Percentiles rank a stretch among this genome's conserved stretches.
phyloP scores from a whole-genome alignment of 2,113 vertebrate species.

The Machaerirhynchus nigripectus region DNA sequence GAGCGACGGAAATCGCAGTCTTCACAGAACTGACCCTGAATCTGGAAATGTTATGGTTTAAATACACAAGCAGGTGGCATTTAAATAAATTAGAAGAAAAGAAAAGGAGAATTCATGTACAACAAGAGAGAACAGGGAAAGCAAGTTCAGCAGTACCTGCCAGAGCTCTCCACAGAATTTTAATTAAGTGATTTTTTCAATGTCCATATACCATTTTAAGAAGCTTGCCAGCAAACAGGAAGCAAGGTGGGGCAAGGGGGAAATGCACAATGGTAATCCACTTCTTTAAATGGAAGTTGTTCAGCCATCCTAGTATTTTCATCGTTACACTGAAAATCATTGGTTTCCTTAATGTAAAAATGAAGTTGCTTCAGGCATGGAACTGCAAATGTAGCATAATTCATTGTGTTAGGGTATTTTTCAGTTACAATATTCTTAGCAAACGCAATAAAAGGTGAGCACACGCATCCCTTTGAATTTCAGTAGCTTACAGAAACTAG shows the following conservation, averaged over 20 bases:
- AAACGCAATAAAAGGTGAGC: slow-evolving; percentile 45
- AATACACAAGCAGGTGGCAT: slow-evolving; percentile 8
- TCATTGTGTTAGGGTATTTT: slow-evolving; percentile 26
- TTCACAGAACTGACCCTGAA: not conserved
- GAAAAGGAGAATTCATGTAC: not conserved
- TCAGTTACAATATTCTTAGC: slow-evolving; percentile 38
- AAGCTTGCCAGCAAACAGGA: not conserved
- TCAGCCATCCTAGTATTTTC: slow-evolving; percentile 44
- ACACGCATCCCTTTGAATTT: slow-evolving; percentile 37
- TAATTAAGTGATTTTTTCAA: not conserved
- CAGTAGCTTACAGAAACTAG: slow-evolving; percentile 26
- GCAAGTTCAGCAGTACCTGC: not conserved
- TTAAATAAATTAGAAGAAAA: slow-evolving; percentile 11
- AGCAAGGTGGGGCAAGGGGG: not conserved
- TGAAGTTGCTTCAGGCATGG: slow-evolving; percentile 25
- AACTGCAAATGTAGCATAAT: not conserved
- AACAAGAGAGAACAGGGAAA: not conserved
- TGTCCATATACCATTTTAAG: not conserved
- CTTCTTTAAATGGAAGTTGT: slow-evolving; percentile 37
- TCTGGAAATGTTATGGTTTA: not conserved
- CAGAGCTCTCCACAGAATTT: not conserved
- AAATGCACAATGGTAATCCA: not conserved
- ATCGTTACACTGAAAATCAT: slow-evolving; percentile 8
- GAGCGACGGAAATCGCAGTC: not conserved
- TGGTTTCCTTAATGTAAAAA: slow-evolving; percentile 26